Evolutionary conservation across 2,888 invertebrate genomes (phyloP), one percentile per base, ranked within the genome.

Genomic region (Diplolepis rosae): DNA sequence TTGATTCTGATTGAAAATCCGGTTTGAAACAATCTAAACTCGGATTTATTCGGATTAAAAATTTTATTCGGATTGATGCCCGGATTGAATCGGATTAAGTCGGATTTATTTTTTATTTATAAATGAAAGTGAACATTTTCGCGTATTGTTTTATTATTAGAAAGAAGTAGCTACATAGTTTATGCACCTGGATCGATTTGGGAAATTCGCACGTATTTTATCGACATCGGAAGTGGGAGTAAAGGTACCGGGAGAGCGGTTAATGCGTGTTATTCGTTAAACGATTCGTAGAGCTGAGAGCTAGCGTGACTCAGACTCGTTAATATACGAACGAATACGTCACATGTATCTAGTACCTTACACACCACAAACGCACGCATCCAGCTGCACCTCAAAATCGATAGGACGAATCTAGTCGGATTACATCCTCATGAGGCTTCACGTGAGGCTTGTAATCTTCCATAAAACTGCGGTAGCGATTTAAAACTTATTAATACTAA

Each of bases 391-490:
- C 83, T 82, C 82, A 85, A 88, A 88, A 87, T 87, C 88, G 87
- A 87, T 88, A 87, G 83, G 84, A 84, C 85, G 85, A 87, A 88
- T 87, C 86, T 85, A 87, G 86, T 83, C 80, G 84, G 87, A 86
- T 86, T 86, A 86, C 86, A 86, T 85, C 83, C 85, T 87, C 85
- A 84, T 82, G 84, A 84, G 87, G 87, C 86, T 88, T 88, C 88
- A 83, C 84, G 83, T 83, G 84, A 87, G 86, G 83, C 84, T 81
- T 76, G 84, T 85, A 84, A 86, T 85, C 84, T 83, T 76, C 72
- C 76, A 80, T 84, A 82, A 82, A 61, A 83, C 79, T 79, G 74
- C 80, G 77, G 78, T 78, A 77, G 76, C 77, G 75, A 82, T 81
- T 79, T 75, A 74, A 76, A 71, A 66, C 70, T 71, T 70, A 18